phyloP scores from a whole-genome alignment of 2,888 invertebrate species.

The Malthinus seriepunctatus region DNA sequence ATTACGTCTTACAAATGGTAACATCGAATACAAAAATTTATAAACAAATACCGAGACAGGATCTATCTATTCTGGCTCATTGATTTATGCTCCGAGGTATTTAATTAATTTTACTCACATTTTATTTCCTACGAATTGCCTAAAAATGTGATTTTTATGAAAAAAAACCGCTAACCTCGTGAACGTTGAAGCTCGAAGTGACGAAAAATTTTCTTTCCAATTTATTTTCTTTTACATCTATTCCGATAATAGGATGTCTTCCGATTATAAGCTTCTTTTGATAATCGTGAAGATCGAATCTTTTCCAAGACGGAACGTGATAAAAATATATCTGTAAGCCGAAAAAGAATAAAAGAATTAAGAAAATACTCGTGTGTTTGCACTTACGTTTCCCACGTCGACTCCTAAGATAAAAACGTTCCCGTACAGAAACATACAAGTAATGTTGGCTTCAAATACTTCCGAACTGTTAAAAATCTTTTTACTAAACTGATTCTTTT shows the following conservation, averaged over 20 bases:
- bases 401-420: slow-evolving; percentile 51
- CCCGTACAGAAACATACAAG: slow-evolving; percentile 51
- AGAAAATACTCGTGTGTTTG: background rate
- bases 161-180: slow-evolving; percentile 39
- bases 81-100: too few relatives aligned
- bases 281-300: slow-evolving; percentile 48
- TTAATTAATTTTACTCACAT: too few relatives aligned
- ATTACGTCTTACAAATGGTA: too few relatives aligned
- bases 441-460: slow-evolving; percentile 47
- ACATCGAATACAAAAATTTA: too few relatives aligned
- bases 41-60: too few relatives aligned
- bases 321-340: slow-evolving; percentile 49
- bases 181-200: slow-evolving; percentile 48
- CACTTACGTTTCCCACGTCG: slow-evolving; percentile 48
- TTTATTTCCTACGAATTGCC: too few relatives aligned
- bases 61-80: too few relatives aligned
- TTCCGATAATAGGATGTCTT: slow-evolving; percentile 49
- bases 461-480: slow-evolving; percentile 51
- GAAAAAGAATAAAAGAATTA: background rate
- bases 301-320: slow-evolving; percentile 50
- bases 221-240: slow-evolving; percentile 47
- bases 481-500: slow-evolving; percentile 45
- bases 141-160: background rate
- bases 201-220: slow-evolving; percentile 48
- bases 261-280: slow-evolving; percentile 46